phyloP scores from a whole-genome alignment of 2,888 invertebrate genomes.

The Molanna angustata region DNA sequence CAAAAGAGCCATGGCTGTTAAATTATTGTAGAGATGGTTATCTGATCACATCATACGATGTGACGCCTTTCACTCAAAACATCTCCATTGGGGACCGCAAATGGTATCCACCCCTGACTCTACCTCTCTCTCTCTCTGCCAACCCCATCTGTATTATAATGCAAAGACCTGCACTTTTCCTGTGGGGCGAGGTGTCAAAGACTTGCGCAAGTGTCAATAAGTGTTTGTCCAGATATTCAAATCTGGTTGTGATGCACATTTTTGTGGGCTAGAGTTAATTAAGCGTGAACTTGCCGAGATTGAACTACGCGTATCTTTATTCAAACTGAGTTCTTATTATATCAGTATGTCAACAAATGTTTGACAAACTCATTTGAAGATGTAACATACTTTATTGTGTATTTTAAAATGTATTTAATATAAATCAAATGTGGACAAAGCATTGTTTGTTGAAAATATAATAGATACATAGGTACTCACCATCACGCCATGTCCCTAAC shows the following conservation, averaged over 20 bases:
- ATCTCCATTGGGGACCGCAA: conserved; percentile 53
- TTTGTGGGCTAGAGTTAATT: neutral
- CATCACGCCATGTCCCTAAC: too few relatives aligned
- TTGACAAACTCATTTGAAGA: too few relatives aligned
- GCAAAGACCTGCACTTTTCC: conserved; percentile 23
- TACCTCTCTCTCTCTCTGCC: neutral
- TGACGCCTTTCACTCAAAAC: conserved; percentile 55
- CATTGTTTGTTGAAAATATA: too few relatives aligned
- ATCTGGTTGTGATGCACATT: conserved; percentile 7
- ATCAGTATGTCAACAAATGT: too few relatives aligned
- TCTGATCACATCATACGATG: conserved; percentile 58
- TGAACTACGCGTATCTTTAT: too few relatives aligned
- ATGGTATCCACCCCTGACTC: conserved; percentile 31
- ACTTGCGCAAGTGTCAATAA: conserved; percentile 9
- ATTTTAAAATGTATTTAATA: too few relatives aligned
- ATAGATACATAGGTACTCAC: too few relatives aligned
- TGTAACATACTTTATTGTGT: too few relatives aligned
- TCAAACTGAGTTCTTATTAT: too few relatives aligned
- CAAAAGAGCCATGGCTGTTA: conserved; percentile 46
- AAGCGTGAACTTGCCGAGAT: conserved; percentile 1
- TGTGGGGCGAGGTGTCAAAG: conserved; percentile 8
- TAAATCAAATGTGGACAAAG: too few relatives aligned
- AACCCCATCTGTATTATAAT: conserved; percentile 19
- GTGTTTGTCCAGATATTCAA: conserved; percentile 19
- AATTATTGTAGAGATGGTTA: conserved; percentile 57